Evolutionary conservation across 1,140 invertebrate genomes (phyloP).

Genomic region (Drosophila asahinai): DNA sequence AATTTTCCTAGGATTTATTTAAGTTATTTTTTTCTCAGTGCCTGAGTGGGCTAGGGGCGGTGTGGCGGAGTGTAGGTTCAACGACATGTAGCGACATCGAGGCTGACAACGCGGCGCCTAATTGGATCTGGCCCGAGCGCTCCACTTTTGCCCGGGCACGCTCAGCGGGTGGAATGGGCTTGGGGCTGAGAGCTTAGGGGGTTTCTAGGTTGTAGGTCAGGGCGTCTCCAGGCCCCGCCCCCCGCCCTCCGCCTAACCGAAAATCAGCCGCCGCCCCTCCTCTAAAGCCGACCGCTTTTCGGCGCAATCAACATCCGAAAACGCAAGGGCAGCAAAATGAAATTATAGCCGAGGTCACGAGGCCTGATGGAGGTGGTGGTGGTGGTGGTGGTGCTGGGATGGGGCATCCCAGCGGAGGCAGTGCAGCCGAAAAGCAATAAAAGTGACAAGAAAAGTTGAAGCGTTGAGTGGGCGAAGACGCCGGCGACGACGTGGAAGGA

Average conservation of each 20-base stretch:
- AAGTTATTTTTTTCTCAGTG: background rate
- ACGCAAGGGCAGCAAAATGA: conserved; percentile 75
- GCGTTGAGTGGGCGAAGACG: conserved; percentile 47
- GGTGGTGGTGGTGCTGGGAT: background rate
- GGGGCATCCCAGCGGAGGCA: conserved; percentile 37
- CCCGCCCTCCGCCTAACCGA: background rate
- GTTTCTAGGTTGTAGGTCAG: conserved; percentile 21
- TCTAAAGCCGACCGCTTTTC: conserved; percentile 54
- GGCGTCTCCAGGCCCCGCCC: conserved; percentile 19
- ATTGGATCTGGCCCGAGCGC: conserved; percentile 78
- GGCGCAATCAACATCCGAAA: conserved; percentile 71
- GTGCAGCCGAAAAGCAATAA: conserved; percentile 59
- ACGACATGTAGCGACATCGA: conserved; percentile 57
- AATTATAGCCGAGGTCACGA: conserved; percentile 72
- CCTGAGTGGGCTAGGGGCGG: background rate
- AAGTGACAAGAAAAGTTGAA: conserved; percentile 52
- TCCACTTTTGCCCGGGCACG: conserved; percentile 58
- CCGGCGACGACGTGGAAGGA: conserved; percentile 11
- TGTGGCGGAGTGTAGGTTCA: conserved; percentile 35
- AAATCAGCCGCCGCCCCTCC: conserved; percentile 7
- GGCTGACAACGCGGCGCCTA: conserved; percentile 68
- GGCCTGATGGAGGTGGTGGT: conserved; percentile 1
- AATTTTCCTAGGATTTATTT: background rate
- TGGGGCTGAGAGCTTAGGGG: conserved; percentile 8
- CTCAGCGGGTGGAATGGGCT: background rate